Evolutionary conservation across 2,113 vertebrate species (phyloP).

Genomic region (Hippocampus comes): DNA sequence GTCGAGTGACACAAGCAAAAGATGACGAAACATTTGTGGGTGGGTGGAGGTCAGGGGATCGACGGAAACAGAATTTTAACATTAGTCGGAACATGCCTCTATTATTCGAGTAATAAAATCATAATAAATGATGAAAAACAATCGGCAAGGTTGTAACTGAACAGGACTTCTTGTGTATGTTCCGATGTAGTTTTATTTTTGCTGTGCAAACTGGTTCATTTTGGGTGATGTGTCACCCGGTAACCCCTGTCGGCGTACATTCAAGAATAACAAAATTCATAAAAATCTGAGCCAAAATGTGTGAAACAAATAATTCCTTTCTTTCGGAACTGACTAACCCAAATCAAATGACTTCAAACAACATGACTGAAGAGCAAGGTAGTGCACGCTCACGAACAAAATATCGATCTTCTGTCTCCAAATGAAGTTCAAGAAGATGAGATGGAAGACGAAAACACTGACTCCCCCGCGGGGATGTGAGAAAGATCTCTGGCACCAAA

Average conservation of each 20-base stretch:
- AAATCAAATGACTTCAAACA: conserved; percentile 43
- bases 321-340: conserved; percentile 24
- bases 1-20: too few relatives aligned
- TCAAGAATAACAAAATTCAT: background rate
- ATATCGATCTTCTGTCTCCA: conserved; percentile 69
- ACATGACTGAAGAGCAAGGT: conserved; percentile 50
- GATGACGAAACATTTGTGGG: too few relatives aligned
- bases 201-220: background rate
- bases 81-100: too few relatives aligned
- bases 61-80: too few relatives aligned
- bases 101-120: too few relatives aligned
- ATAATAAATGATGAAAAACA: too few relatives aligned
- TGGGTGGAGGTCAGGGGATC: too few relatives aligned
- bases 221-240: background rate
- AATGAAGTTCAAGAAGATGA: conserved; percentile 66
- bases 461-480: conserved; percentile 52
- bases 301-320: conserved; percentile 35
- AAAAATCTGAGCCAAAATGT: background rate
- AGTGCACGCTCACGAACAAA: conserved; percentile 38
- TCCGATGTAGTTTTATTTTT: too few relatives aligned
- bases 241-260: background rate
- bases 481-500: conserved; percentile 70
- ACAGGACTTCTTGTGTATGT: too few relatives aligned
- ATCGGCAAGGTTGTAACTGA: too few relatives aligned
- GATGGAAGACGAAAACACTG: conserved; percentile 56